A percentile compares a stretch with the other conserved stretches of the same genome.
Conservation (phyloP, 2,888 invertebrate genomes). For the Euzophera pinguis region DNA sequence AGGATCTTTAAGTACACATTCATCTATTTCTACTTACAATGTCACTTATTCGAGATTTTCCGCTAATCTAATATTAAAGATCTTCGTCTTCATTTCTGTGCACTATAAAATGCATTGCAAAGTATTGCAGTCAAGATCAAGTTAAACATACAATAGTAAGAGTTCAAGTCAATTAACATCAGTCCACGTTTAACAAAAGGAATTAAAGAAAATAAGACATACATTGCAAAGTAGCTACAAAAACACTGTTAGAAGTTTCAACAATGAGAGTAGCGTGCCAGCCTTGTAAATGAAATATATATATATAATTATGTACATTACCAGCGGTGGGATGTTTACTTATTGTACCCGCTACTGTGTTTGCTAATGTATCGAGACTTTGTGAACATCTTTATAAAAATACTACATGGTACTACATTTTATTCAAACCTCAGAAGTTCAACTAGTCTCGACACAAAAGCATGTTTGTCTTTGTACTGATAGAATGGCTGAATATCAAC, state of each 20-base stretch:
- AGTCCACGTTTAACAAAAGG: not conserved
- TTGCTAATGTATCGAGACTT: constrained; percentile 55
- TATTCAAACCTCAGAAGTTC: constrained; percentile 28
- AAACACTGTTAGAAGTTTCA: not conserved
- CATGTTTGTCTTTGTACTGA: constrained; percentile 44
- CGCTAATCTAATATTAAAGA: not conserved
- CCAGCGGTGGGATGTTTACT: constrained; percentile 68
- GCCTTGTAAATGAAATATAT: constrained; percentile 35
- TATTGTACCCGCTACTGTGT: constrained; percentile 59
- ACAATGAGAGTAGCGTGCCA: not conserved
- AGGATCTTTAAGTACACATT: not conserved
- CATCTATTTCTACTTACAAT: not conserved
- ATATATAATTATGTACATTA: constrained; percentile 46
- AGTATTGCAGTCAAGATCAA: not conserved
- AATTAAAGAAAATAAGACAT: not conserved
- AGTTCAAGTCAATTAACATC: too few species aligned
- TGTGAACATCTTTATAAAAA: constrained; percentile 26
- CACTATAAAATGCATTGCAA: not conserved
- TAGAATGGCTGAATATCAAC: constrained; percentile 31
- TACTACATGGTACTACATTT: constrained; percentile 19
- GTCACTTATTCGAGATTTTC: not conserved
- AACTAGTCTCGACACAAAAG: constrained; percentile 42
- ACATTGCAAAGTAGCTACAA: not conserved
- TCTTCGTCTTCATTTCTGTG: not conserved
- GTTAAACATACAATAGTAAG: not conserved